Conservation (phyloP, 2,888 invertebrate genomes). For the Oscheius sp. region DNA sequence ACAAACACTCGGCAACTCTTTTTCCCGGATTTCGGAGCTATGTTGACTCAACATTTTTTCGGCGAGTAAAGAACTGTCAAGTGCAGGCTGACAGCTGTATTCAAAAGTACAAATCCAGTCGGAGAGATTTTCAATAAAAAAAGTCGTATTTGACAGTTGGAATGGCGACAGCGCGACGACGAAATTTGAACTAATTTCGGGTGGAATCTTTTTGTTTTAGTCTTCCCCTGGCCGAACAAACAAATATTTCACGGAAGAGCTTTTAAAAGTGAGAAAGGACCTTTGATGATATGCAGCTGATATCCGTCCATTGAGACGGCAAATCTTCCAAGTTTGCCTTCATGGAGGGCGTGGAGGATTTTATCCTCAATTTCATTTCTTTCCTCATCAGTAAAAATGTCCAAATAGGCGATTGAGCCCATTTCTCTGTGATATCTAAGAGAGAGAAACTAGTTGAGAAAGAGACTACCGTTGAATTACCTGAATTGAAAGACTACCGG, state of each 20-base stretch:
- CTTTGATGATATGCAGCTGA: slow-evolving; percentile 62
- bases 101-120: no score
- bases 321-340: slow-evolving; percentile 55
- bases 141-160: no score
- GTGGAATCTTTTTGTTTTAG: background rate
- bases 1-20: no score
- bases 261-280: slow-evolving; percentile 36
- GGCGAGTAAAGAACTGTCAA: no score
- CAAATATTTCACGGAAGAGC: background rate
- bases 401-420: slow-evolving; percentile 61
- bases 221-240: background rate
- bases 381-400: slow-evolving; percentile 56
- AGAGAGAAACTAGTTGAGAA: background rate
- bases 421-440: slow-evolving; percentile 64
- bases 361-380: slow-evolving; percentile 48
- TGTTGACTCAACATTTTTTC: no score
- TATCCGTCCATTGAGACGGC: slow-evolving; percentile 64
- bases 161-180: no score
- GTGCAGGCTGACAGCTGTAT: no score
- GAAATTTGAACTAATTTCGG: no score
- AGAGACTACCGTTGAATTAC: slow-evolving; percentile 32
- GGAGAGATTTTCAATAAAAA: no score
- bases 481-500: slow-evolving; percentile 56
- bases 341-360: slow-evolving; percentile 50
- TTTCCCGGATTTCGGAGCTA: no score